Base-by-base conservation (phyloP, 1,140 invertebrate genomes). In the Pseudomyrmex flavicornis region DNA sequence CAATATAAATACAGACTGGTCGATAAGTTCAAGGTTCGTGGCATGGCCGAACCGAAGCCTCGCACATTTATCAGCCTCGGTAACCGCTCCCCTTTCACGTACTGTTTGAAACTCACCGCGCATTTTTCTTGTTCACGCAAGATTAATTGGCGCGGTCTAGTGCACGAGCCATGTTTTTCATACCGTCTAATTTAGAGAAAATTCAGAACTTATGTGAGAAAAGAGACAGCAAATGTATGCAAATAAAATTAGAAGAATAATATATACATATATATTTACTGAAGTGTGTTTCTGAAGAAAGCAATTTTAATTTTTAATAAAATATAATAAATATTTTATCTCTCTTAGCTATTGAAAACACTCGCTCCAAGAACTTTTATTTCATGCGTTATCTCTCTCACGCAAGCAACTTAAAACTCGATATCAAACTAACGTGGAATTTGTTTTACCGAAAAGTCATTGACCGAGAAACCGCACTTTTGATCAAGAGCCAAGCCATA, bases 401-500 rank as follows among this genome's bases (percentile, higher is more conserved):
- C 83, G 86, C 87, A 77, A 85, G 76, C 17, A 63, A 66, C 52
- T 68, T 48, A 76, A 68, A 44, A 72, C 88, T 88, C 87, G 77
- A 88, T 88, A 88, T 63, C 5, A 3, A 69, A 35, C 86, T 82
- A 50, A 66, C 61, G 66, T 82, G 70, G 72, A 77, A 88, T 88
- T 88, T 85, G 83, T 88, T 88, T 88, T 66, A 59, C 61, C 52
- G 74, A 58, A 85, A 88, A 88, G 83, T 88, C 76, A 69, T 85
- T 88, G 86, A 85, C 87, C 87, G 83, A 77, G 75, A 85, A 88
- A 88, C 20, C 52, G 48, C 20, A 22, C 22, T 50, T 26, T 52
- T 66, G 65, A 84, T 89, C 89, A 85, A 79, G 66, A 85, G 87
- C 90, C 90, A 91, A 90, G 66, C 91, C 86, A 91, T 85, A 77